Percentiles rank a stretch among this genome's conserved stretches.
Conservation (phyloP, 2,888 invertebrate species). For the Amblyteles armatorius region DNA sequence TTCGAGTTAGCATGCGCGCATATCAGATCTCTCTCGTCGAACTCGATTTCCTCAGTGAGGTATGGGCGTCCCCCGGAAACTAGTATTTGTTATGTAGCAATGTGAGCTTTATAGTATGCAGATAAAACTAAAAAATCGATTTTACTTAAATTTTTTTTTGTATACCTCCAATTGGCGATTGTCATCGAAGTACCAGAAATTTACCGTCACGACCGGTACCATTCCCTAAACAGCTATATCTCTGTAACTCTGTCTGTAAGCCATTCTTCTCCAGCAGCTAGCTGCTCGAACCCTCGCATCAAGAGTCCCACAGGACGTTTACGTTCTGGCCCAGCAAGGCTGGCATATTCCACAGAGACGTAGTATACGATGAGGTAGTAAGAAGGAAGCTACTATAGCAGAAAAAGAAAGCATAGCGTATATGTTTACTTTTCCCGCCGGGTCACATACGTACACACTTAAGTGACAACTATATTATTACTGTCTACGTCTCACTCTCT, state of each 20-base stretch:
- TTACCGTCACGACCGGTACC: neutral
- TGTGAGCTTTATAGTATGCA: neutral
- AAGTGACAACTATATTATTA: conserved; percentile 74
- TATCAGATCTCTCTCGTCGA: conserved; percentile 46
- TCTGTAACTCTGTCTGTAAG: conserved; percentile 33
- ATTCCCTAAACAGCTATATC: neutral
- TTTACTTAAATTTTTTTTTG: neutral
- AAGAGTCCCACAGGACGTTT: conserved; percentile 73
- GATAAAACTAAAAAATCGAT: neutral
- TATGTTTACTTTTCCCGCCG: conserved; percentile 61
- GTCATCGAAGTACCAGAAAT: neutral
- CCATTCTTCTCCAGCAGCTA: conserved; percentile 56
- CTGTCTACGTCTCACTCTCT: conserved; percentile 66
- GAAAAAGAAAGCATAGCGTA: conserved; percentile 31
- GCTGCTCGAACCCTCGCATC: conserved; percentile 58
- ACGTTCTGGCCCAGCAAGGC: conserved; percentile 69
- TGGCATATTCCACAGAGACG: conserved; percentile 50
- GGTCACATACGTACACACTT: conserved; percentile 72
- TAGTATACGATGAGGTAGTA: conserved; percentile 47
- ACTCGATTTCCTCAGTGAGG: neutral
- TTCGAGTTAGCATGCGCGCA: conserved; percentile 53
- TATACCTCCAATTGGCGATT: neutral
- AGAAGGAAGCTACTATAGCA: conserved; percentile 24
- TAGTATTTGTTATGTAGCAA: neutral
- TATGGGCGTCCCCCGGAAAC: conserved; percentile 27